A percentile compares a stretch with the other conserved stretches of the same genome.
These are phyloP conservation scores for Pardalotus punctatus DNA, from an alignment of 2,113 vertebrate genomes.

Conservation along the genomic window DNA sequence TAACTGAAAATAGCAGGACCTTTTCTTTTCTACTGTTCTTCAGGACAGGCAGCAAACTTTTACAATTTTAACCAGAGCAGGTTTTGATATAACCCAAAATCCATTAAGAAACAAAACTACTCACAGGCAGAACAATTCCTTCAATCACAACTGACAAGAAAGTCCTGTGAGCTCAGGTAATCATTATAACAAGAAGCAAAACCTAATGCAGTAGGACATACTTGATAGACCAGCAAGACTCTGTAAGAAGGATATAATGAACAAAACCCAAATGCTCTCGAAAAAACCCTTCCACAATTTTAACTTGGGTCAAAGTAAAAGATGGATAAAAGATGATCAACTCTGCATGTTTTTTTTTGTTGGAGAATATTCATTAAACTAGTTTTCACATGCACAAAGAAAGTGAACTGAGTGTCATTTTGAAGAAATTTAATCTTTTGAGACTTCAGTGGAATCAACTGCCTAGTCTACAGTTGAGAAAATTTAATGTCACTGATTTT, in stretches of 20 bases:
- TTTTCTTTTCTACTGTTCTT: background rate
- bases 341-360: background rate
- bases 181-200: background rate
- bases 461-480: background rate
- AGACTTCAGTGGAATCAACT: background rate
- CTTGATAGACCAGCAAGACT: background rate
- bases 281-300: background rate
- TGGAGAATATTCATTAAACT: background rate
- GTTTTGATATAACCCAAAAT: background rate
- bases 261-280: background rate
- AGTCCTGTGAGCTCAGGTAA: background rate
- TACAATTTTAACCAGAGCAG: background rate
- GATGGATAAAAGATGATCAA: background rate
- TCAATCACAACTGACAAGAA: background rate
- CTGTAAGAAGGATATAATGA: background rate
- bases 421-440: background rate
- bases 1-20: background rate
- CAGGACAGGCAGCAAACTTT: background rate
- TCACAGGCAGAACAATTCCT: background rate
- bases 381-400: background rate
- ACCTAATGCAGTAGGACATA: background rate
- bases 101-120: background rate
- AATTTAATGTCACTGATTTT: background rate
- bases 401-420: background rate
- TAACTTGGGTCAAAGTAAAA: background rate